phyloP scores from a whole-genome alignment of 2,113 vertebrate species.

The Ictalurus furcatus region DNA sequence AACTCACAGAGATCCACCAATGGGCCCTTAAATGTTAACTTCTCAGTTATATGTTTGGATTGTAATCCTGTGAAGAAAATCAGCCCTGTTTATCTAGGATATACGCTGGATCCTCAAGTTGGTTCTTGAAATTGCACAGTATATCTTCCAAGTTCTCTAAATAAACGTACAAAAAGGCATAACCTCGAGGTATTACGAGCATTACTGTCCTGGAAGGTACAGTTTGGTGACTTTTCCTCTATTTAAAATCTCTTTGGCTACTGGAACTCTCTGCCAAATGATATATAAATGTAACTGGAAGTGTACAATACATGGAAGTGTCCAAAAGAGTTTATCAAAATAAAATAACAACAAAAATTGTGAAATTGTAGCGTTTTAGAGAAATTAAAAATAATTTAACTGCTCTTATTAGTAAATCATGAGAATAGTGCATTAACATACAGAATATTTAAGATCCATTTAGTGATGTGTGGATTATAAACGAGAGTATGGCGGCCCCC shows the following conservation, averaged over 20 bases:
- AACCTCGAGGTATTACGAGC: no score
- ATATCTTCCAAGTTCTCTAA: background rate
- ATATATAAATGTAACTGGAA: background rate
- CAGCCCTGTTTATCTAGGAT: background rate
- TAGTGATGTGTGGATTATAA: background rate
- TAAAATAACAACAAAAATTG: background rate
- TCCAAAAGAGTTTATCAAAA: background rate
- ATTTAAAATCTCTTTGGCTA: background rate
- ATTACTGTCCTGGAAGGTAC: background rate
- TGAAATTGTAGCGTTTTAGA: background rate
- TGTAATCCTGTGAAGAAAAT: background rate
- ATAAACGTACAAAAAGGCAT: background rate
- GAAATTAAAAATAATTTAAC: background rate
- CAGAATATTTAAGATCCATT: background rate
- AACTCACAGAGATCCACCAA: background rate
- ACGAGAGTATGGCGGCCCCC: conserved; percentile 27
- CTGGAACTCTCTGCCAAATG: background rate
- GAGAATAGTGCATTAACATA: background rate
- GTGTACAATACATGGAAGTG: background rate
- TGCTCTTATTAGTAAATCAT: background rate
- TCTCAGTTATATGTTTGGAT: background rate
- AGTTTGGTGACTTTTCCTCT: background rate
- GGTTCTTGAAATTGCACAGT: background rate
- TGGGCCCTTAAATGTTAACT: background rate
- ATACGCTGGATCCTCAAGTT: background rate